A percentile compares a stretch with the other conserved stretches of the same genome.
Evolutionary conservation across 2,113 vertebrate genomes (phyloP).

Genomic region (Dicentrarchus labrax): DNA sequence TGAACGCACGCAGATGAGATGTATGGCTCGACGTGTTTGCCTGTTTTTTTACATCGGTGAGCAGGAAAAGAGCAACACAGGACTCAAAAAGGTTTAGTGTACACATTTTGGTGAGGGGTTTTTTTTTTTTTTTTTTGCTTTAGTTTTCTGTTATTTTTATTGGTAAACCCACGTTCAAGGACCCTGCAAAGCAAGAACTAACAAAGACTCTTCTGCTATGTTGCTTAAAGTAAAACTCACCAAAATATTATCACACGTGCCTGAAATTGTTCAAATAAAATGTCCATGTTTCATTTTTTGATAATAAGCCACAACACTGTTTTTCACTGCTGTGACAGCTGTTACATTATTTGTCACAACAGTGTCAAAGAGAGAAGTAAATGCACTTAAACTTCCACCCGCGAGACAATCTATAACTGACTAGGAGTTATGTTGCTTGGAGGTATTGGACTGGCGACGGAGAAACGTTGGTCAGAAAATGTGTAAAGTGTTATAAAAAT

Average conservation of each 20-base stretch:
- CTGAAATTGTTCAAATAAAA: slow-evolving; percentile 47
- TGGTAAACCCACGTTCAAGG: slow-evolving; percentile 20
- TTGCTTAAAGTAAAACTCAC: slow-evolving; percentile 37
- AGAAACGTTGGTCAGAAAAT: slow-evolving; percentile 11
- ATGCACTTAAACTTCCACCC: slow-evolving; percentile 21
- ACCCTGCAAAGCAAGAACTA: slow-evolving; percentile 27
- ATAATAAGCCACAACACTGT: not conserved
- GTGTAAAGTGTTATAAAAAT: not conserved
- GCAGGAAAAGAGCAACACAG: slow-evolving; percentile 39
- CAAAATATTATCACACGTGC: slow-evolving; percentile 29
- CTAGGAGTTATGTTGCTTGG: not conserved
- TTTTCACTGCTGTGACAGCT: not conserved
- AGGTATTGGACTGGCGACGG: slow-evolving; percentile 26
- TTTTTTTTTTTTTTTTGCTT: not conserved
- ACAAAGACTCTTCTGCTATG: slow-evolving; percentile 38
- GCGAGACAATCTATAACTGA: slow-evolving; percentile 67
- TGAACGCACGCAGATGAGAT: not conserved
- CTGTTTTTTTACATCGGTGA: slow-evolving; percentile 28
- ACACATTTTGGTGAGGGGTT: slow-evolving; percentile 49
- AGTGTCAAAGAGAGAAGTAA: not conserved
- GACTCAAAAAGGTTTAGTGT: slow-evolving; percentile 52
- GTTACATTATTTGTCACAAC: not conserved
- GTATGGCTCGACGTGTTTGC: not conserved
- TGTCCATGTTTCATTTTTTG: slow-evolving; percentile 32
- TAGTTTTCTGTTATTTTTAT: slow-evolving; percentile 3